Evolutionary conservation across 2,888 invertebrate species (phyloP), one percentile per base, ranked within the genome.

Genomic region (Drosophila melanosoma): DNA sequence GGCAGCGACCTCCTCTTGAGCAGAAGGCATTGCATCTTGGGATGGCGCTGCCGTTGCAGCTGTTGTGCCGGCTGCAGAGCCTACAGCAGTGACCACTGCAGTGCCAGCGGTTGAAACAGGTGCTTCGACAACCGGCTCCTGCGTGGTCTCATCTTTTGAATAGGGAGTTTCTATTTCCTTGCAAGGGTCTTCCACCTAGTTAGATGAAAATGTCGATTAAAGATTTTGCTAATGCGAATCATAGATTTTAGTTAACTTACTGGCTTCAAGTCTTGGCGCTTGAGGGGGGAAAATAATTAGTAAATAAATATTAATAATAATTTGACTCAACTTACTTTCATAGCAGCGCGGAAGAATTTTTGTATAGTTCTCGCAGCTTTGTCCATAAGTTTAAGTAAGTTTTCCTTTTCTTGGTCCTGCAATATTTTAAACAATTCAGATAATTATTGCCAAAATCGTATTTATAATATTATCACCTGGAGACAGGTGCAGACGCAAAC

Each of bases 401-500:
- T 70, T 10, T 76, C 72, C 6, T 73, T 74, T 42, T 75, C 26
- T 2, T 72, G 53, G 40, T 83, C 75, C 58, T 69, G 29, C 2
- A 58, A 8, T 45, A 42, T 2, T 42, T 20, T 42, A 17, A 38
- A 10, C 38, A 17, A 38, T 8, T 17, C n/a, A 32, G n/a, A 29
- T 29, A 4, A 26, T n/a, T 36, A 26, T 1, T 1, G 2, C 2
- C 4, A 40, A 10, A 4, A 10, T n/a, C n/a, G 1, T 40, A 36
- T 12, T 12, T 12, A 36, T 5, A 36, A 36, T 26, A 20, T 12
- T 38, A 4, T 76, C 68, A 85, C 84, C 70, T 60, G 10, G 53
- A 70, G 74, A 57, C 87, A 87, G 33, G 69, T 82, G 58, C 87
- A 87, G 3, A 74, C 42, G 49, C 90, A 87, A 3, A 86, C 60